Percentiles rank a stretch among this genome's conserved stretches.
These are phyloP conservation scores for Anthonomus grandis DNA, from an alignment of 1,140 invertebrate genomes.

Conservation along the genomic window DNA sequence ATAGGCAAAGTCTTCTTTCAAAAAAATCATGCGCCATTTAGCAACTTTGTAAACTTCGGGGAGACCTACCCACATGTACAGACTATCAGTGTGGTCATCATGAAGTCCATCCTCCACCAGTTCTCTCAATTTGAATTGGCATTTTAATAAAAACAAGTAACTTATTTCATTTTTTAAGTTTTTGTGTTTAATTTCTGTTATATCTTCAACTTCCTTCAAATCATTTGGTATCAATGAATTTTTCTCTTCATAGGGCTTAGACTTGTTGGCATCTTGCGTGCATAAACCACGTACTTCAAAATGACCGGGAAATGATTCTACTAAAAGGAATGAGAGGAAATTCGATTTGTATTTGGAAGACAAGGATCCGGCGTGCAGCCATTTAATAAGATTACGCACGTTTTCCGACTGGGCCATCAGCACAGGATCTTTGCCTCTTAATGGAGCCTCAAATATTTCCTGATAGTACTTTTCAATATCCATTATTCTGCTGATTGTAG, in stretches of 20 bases:
- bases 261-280: constrained; percentile 19
- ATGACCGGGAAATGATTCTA: constrained; percentile 26
- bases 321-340: constrained; percentile 30
- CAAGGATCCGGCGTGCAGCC: constrained; percentile 30
- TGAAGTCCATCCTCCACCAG: constrained; percentile 12
- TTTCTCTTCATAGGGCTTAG: background rate
- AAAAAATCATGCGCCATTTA: constrained; percentile 38
- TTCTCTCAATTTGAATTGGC: constrained; percentile 16
- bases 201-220: background rate
- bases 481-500: background rate
- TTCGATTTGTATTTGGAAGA: constrained; percentile 19
- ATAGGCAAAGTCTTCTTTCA: constrained; percentile 36
- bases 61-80: constrained; percentile 29
- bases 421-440: constrained; percentile 5
- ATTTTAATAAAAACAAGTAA: constrained; percentile 24
- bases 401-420: constrained; percentile 14
- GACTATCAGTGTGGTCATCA: constrained; percentile 13
- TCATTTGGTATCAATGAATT: background rate
- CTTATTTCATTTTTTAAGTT: constrained; percentile 24
- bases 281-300: constrained; percentile 36
- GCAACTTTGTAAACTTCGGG: constrained; percentile 25
- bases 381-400: constrained; percentile 24
- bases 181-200: constrained; percentile 23
- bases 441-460: constrained; percentile 2
- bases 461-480: constrained; percentile 5